Base-by-base conservation (phyloP, 2,113 vertebrate genomes). In the Salvelinus sp. region DNA sequence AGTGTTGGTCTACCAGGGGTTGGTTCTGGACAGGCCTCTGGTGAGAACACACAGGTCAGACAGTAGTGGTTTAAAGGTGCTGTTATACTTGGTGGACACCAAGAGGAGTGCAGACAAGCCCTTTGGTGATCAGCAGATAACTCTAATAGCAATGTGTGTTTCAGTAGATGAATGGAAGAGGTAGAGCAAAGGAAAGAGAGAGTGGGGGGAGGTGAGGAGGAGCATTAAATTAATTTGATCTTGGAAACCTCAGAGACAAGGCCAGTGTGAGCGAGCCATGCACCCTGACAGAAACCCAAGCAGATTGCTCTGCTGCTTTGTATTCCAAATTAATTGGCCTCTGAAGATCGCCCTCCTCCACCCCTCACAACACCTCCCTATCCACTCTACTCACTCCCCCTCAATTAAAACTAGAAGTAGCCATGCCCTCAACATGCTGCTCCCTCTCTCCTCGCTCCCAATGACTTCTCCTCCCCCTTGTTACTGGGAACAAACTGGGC, bases 321-420 rank as follows among this genome's bases (percentile, higher is more conserved):
- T 92, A 91, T 93, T 93, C 90, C 89, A 89, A 82, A 90, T 91
- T 93, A 93, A 93, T 93, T 93, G 92, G 92, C 93, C 93, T 93
- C 92, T 87, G 88, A 92, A 93, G 92, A 92, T 90, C 67, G 22
- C 85, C 86, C 80, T 78, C 25, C 62, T 58, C 78, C 76, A 27
- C 86, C 82, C 85, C 81, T 86, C 88, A 79, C 81, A 82, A 80
- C 83, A 82, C 82, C 82, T 82, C 90, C 90, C 88, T 87, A 89
- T 89, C 86, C 84, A 87, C 88, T 44, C 38, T 74, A 84, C 86
- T 85, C 66, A 12, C 78, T 81, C 87, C 77, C 83, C 82, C 83
- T 88, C 88, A 91, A 90, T 92, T 93, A 92, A 88, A 90, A 87
- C 76, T 79, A 84, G 88, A 73, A 83, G 13, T 47, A 22, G 3